These are phyloP conservation scores for Mobula hypostoma DNA, from an alignment of 2,113 vertebrate genomes.

Conservation along the genomic window DNA sequence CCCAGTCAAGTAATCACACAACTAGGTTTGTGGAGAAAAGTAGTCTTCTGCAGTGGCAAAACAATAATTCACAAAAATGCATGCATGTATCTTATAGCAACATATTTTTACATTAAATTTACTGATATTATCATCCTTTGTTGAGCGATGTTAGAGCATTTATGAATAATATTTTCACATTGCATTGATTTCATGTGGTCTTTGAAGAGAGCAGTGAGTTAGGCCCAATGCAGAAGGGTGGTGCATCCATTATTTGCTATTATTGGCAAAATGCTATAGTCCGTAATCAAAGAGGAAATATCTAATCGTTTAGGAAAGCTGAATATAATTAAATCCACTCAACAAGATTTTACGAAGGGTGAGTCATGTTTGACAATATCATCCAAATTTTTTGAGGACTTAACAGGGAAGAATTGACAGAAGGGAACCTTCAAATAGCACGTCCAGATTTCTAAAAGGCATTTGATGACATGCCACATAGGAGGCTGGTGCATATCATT, in stretches of 20 bases:
- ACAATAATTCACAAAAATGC: not conserved
- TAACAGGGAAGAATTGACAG: too few relatives aligned
- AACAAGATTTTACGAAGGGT: too few relatives aligned
- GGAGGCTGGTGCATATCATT: too few relatives aligned
- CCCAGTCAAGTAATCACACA: not conserved
- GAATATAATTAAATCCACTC: too few relatives aligned
- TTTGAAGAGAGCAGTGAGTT: not conserved
- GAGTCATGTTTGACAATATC: too few relatives aligned
- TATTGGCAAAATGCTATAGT: too few relatives aligned
- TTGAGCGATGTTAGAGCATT: not conserved
- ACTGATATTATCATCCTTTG: not conserved
- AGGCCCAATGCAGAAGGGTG: not conserved
- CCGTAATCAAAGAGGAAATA: too few relatives aligned
- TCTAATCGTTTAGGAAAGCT: too few relatives aligned
- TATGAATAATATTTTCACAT: not conserved
- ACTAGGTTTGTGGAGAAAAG: not conserved
- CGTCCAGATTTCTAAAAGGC: too few relatives aligned
- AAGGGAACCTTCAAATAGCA: too few relatives aligned
- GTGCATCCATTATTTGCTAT: not conserved
- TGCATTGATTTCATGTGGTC: not conserved
- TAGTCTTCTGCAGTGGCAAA: not conserved
- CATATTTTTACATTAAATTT: not conserved
- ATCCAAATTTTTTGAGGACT: too few relatives aligned
- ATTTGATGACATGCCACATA: too few relatives aligned
- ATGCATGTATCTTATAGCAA: not conserved